These are phyloP conservation scores for Tetragonula carbonaria DNA, from an alignment of 2,888 invertebrate genomes.

Conservation along the genomic window DNA sequence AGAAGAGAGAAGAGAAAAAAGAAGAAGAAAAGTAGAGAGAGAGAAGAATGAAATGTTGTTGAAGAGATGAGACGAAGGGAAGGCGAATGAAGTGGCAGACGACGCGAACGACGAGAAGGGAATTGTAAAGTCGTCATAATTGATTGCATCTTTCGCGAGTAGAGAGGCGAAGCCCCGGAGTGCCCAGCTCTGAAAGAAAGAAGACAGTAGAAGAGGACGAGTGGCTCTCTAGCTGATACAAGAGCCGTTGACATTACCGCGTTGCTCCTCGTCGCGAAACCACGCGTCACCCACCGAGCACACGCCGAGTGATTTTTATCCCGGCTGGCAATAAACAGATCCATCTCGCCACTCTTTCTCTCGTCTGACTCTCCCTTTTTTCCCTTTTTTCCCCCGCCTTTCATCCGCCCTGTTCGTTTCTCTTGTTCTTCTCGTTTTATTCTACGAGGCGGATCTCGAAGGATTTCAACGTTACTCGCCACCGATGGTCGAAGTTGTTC, in stretches of 20 bases:
- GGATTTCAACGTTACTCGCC: background rate
- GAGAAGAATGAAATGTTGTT: too few species aligned
- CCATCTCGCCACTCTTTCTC: conserved; percentile 18
- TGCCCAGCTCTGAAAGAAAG: conserved; percentile 45
- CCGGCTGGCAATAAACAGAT: conserved; percentile 68
- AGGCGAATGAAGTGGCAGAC: conserved; percentile 18
- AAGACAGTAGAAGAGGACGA: conserved; percentile 42
- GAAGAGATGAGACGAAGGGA: background rate
- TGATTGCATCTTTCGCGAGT: conserved; percentile 59
- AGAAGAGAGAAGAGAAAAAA: background rate
- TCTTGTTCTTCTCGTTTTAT: background rate
- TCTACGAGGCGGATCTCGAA: background rate
- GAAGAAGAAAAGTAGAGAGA: background rate
- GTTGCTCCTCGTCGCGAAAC: conserved; percentile 40
- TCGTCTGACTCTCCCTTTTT: background rate
- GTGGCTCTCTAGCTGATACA: conserved; percentile 46
- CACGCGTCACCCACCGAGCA: conserved; percentile 58
- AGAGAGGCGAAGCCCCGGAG: conserved; percentile 41
- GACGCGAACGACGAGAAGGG: conserved; percentile 42
- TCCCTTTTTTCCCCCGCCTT: background rate
- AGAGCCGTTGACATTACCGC: conserved; percentile 59
- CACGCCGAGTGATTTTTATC: conserved; percentile 58
- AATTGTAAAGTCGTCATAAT: conserved; percentile 67
- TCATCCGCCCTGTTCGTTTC: background rate
- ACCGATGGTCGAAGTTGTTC: too few species aligned